Evolutionary conservation across 1,140 invertebrate species (phyloP).

Genomic region (Elymnias hypermnestra): DNA sequence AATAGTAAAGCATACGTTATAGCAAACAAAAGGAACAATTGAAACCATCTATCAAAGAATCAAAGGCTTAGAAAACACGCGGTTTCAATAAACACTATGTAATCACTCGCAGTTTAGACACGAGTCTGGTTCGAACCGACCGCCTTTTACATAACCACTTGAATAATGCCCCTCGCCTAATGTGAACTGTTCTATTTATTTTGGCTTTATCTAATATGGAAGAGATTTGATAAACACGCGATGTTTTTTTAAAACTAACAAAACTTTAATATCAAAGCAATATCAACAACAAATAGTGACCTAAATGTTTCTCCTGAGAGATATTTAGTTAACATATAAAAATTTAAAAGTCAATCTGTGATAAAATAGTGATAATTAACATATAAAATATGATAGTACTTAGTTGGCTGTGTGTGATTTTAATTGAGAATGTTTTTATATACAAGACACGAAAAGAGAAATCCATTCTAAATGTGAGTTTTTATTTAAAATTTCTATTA

Average conservation of each 20-base stretch:
- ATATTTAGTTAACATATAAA: too few species aligned
- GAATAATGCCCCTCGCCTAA: too few species aligned
- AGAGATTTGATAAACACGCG: neutral
- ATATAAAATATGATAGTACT: slow-evolving; percentile 47
- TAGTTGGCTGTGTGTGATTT: slow-evolving; percentile 38
- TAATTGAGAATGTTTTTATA: slow-evolving; percentile 34
- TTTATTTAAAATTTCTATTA: too few species aligned
- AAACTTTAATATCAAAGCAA: too few species aligned
- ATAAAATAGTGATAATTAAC: slow-evolving; percentile 47
- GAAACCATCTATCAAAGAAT: neutral
- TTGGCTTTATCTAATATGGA: neutral
- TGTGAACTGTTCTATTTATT: too few species aligned
- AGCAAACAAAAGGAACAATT: neutral
- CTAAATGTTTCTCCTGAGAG: too few species aligned
- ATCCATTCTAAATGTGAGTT: slow-evolving; percentile 23
- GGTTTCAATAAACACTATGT: neutral
- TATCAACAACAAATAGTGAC: too few species aligned
- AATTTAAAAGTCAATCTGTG: slow-evolving; percentile 35
- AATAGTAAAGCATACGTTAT: neutral
- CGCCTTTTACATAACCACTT: slow-evolving; percentile 10
- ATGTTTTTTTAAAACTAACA: neutral
- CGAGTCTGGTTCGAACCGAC: slow-evolving; percentile 13
- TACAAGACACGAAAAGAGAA: slow-evolving; percentile 26
- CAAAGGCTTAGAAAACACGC: neutral
- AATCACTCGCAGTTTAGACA: slow-evolving; percentile 7